Conservation (phyloP, 2,888 invertebrate genomes). For the Tipula unca region DNA sequence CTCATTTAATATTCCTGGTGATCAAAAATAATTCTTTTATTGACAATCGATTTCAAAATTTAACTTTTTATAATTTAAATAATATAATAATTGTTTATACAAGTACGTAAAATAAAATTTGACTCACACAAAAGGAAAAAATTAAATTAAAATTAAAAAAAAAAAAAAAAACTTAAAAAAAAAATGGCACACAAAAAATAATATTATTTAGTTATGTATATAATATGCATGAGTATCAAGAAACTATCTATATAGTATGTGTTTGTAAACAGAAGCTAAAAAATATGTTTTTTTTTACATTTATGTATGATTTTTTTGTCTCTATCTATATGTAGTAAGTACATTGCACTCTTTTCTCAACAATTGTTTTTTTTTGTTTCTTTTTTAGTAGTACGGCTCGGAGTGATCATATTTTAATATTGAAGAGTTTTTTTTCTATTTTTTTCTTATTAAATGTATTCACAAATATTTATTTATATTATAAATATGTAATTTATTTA, state of each 20-base stretch:
- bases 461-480: not conserved
- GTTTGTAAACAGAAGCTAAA: not conserved
- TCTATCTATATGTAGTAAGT: conserved; percentile 16
- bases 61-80: not conserved
- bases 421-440: not conserved
- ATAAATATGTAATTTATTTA: not conserved
- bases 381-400: conserved; percentile 21
- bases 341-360: conserved; percentile 9
- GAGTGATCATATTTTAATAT: conserved; percentile 15
- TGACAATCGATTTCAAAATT: not conserved
- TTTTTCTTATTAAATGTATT: not conserved
- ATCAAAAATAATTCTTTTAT: not conserved
- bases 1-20: no score
- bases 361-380: not conserved
- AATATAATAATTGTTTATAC: not conserved
- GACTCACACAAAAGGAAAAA: not conserved
- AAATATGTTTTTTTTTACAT: not conserved
- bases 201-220: not conserved
- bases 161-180: not conserved
- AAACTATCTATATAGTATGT: not conserved
- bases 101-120: not conserved
- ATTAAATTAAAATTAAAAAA: not conserved
- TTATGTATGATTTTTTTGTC: not conserved
- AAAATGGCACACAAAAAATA: conserved; percentile 3
- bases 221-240: not conserved